A percentile compares a stretch with the other conserved stretches of the same genome.
These are phyloP conservation scores for Eilema sororculum DNA, from an alignment of 2,888 invertebrate genomes.

Conservation along the genomic window DNA sequence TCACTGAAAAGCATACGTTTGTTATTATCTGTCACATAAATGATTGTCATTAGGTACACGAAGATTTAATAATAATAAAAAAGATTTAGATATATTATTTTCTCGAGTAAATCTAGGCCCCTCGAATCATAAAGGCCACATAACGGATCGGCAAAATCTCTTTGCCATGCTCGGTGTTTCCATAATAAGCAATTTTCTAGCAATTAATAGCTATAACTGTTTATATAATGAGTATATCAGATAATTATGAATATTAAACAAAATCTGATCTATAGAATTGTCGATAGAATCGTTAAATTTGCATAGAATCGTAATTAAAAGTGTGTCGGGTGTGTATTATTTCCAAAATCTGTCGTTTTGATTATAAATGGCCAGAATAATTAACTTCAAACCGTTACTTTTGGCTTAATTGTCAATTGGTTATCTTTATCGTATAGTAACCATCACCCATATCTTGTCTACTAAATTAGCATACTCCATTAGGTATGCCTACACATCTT, in stretches of 20 bases:
- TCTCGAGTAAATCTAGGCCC: not conserved
- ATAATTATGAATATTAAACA: conserved; percentile 34
- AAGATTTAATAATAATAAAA: too few relatives aligned
- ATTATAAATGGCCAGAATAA: conserved; percentile 44
- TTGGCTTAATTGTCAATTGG: conserved; percentile 50
- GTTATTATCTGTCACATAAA: not conserved
- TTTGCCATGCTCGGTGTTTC: conserved; percentile 1
- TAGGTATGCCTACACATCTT: conserved; percentile 23
- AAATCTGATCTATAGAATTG: conserved; percentile 52
- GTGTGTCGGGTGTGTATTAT: conserved; percentile 50
- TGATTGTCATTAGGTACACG: not conserved
- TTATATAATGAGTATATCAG: not conserved
- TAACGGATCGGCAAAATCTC: not conserved
- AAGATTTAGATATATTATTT: not conserved
- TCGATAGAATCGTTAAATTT: conserved; percentile 56
- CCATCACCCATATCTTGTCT: conserved; percentile 40
- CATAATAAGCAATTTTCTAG: conserved; percentile 7
- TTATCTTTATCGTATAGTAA: conserved; percentile 52
- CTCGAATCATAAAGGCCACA: not conserved
- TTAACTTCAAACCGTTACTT: conserved; percentile 52
- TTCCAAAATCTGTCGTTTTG: conserved; percentile 60
- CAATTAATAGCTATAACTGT: conserved; percentile 4
- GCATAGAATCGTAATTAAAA: conserved; percentile 78
- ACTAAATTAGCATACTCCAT: conserved; percentile 49
- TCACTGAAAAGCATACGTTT: too few relatives aligned